Evolutionary conservation across 1,140 invertebrate genomes (phyloP), one percentile per base, ranked within the genome.

Genomic region (Temnothorax longispinosus): DNA sequence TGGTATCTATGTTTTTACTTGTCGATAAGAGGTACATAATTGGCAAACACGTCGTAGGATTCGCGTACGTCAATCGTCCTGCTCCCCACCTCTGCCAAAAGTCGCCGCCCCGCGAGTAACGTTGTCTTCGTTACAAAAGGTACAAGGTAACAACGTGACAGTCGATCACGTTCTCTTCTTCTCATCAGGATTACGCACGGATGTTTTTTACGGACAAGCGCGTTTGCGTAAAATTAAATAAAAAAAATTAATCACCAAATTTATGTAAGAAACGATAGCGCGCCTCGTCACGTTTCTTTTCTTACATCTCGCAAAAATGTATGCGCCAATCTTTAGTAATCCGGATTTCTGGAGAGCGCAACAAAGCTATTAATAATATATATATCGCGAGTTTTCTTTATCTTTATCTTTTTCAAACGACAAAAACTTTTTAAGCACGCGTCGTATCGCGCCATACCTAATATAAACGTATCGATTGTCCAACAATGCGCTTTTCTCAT

Each of bases 21-120:
- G 32, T 47, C 44, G 8, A 72, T 44, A 32, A 74, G 69, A 84
- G 71, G 47, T 84, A 75, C 54, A 84, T 38, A 62, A 84, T 60
- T 75, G 15, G n/a, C 50, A 56, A 69, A 54, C 1, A 3, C 74
- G 47, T 72, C 67, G 5, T 50, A 52, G 18, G 1, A 65, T 65
- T 65, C 32, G 15, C 27, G 27, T 13, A 10, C 50, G 27, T 65
- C 60, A 47, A 50, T 58, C 21, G 18, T 7, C 21, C 58, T 21
- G 54, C 41, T 65, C 13, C 38, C 1, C 27, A 27, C 27, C 27
- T 27, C 27, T 27, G 27, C 27, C 27, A 27, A 27, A 27, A 27
- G 27, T 27, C 27, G 27, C 1, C 27, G 27, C 27, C 27, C 27
- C 27, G 1, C 27, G 27, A 27, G 27, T 27, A 27, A 27, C 27